These are phyloP conservation scores for Drosophila suboccidentalis DNA, from an alignment of 2,888 invertebrate genomes.

Conservation along the genomic window DNA sequence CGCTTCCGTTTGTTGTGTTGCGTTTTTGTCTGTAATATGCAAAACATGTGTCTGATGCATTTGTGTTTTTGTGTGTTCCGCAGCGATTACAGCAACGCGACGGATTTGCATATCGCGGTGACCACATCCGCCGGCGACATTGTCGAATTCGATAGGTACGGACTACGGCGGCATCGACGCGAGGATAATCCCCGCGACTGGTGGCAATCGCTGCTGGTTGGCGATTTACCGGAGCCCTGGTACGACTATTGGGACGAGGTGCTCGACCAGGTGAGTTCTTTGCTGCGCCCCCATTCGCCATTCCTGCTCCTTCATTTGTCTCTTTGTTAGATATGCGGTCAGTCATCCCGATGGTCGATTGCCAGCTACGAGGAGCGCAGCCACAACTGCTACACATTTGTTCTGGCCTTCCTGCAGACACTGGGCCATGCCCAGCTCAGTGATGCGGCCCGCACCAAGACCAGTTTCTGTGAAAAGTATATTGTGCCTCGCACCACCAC, in stretches of 20 bases:
- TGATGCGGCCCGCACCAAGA: constrained; percentile 88
- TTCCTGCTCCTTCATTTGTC: not conserved
- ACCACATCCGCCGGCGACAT: constrained; percentile 93
- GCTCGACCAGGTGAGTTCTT: constrained; percentile 87
- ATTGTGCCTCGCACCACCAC: constrained; percentile 93
- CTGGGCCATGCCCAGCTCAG: constrained; percentile 91
- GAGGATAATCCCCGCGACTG: constrained; percentile 86
- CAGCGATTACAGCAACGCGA: constrained; percentile 93
- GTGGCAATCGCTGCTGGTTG: constrained; percentile 90
- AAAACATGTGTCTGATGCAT: constrained; percentile 53
- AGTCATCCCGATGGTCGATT: constrained; percentile 87
- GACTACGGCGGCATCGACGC: constrained; percentile 87
- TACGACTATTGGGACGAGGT: constrained; percentile 90
- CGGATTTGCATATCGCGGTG: constrained; percentile 96
- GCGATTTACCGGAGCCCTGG: constrained; percentile 89
- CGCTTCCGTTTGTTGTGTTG: constrained; percentile 3
- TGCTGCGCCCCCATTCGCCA: not conserved
- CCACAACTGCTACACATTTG: constrained; percentile 95
- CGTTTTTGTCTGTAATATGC: constrained; percentile 37
- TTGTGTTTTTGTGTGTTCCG: constrained; percentile 52
- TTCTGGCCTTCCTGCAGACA: constrained; percentile 91
- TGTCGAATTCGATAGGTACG: constrained; percentile 94
- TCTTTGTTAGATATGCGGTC: constrained; percentile 78
- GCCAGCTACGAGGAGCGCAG: constrained; percentile 90
- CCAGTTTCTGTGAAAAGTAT: constrained; percentile 92